phyloP scores from a whole-genome alignment of 2,797 vertebrate genomes.

The Fringilla coelebs region DNA sequence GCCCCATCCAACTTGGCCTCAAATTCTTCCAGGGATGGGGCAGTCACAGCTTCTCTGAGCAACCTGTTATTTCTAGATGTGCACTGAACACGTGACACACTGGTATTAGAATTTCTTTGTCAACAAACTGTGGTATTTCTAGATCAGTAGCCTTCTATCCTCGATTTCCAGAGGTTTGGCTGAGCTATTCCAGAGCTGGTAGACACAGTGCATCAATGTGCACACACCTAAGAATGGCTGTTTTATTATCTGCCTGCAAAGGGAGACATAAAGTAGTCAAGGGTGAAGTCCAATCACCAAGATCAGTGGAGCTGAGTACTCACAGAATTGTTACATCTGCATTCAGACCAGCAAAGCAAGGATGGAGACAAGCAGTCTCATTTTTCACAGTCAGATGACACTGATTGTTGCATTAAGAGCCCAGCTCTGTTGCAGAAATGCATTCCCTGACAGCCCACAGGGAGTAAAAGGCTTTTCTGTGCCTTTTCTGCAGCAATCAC shows the following conservation, averaged over 20 bases:
- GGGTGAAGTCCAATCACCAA: not conserved
- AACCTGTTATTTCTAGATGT: not conserved
- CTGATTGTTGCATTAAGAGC: not conserved
- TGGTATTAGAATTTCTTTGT: not conserved
- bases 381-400: not conserved
- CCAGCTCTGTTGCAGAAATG: not conserved
- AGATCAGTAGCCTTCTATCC: not conserved
- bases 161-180: not conserved
- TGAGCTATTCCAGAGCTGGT: not conserved
- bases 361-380: not conserved
- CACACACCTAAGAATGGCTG: not conserved
- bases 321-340: not conserved
- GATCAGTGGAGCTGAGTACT: not conserved
- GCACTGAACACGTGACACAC: not conserved
- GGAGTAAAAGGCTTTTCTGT: not conserved
- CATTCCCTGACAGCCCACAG: not conserved
- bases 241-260: not conserved
- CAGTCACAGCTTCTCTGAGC: not conserved
- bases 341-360: not conserved
- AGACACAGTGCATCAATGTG: not conserved
- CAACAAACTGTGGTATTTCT: not conserved
- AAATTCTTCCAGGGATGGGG: not conserved
- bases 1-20: not conserved
- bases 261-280: not conserved
- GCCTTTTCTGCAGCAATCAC: not conserved